Conservation (phyloP, 2,797 vertebrate species). For the Pangasius djambal region DNA sequence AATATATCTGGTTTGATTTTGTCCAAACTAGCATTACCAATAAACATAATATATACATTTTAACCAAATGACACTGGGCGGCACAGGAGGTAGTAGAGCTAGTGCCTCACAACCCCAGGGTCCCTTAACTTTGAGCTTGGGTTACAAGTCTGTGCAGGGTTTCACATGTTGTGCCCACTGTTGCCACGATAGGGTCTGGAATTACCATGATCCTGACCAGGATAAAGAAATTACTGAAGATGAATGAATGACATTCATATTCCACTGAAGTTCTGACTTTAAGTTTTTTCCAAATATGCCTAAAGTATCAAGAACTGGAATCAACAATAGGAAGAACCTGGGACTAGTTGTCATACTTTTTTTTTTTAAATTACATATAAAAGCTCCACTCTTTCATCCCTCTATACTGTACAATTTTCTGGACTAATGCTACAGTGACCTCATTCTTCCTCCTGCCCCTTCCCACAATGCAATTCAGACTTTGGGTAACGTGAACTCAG, state of each 20-base stretch:
- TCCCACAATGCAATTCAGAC: constrained; percentile 22
- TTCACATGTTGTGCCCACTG: background rate
- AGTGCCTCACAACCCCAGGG: background rate
- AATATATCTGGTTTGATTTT: background rate
- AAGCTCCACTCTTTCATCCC: background rate
- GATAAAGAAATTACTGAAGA: background rate
- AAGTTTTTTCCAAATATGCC: background rate
- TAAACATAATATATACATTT: background rate
- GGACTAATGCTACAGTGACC: background rate
- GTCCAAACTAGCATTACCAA: background rate
- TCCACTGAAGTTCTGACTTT: background rate
- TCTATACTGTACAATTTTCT: background rate
- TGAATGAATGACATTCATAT: background rate
- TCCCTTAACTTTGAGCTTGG: background rate
- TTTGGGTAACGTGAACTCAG: constrained; percentile 40
- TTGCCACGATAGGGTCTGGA: background rate
- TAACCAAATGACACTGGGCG: background rate
- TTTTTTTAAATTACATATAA: background rate
- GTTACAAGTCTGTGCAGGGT: background rate
- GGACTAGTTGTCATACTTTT: background rate
- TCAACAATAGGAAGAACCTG: background rate
- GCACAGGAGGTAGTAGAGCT: background rate
- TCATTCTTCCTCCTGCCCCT: constrained; percentile 1
- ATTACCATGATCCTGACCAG: background rate
- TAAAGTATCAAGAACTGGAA: background rate